Base-by-base conservation (phyloP, 1,140 invertebrate genomes). In the Conus betulinus region DNA sequence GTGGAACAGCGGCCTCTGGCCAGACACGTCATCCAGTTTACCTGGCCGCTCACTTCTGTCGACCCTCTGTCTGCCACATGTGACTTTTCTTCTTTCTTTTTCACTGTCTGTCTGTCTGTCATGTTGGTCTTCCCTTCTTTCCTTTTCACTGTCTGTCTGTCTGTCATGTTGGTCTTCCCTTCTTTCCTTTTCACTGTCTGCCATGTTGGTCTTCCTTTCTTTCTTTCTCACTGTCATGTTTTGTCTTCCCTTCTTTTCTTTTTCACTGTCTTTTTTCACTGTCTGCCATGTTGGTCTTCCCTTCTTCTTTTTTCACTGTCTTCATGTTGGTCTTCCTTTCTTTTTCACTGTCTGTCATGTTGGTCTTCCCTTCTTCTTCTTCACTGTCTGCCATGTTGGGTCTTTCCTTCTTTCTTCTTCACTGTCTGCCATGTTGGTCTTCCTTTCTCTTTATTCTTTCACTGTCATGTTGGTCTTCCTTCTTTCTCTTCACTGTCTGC, bases 41-140 rank as follows among this genome's bases (percentile, higher is more conserved):
- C 84, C 84, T 63, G n/a, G 57, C 27, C 15, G 27, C 63, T 39
- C 63, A 57, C 63, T 57, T 67, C 53, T 85, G n/a, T 71, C 67
- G 67, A 63, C 84, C 23, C 25, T 10, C 63, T n/a, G 11, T 63
- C 84, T 85, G 25, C 84, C 71, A 85, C 84, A n/a, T 85, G 63
- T 25, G 63, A 76, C 71, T 13, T 67, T 39, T 11, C 84, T 27
- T 51, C 84, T 27, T 51, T 39, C 67, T 25, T 39, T 25, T 23
- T 15, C 67, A n/a, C 71, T 57, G 8, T 23, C 57, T 25, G 23
- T 55, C 55, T 11, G 6, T 63, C 27, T 85, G n/a, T 15, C 39
- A 23, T 81, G 25, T 23, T 63, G 11, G 60, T 67, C 7, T 27
- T 5, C 60, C 23, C 7, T 11, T 11, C 39, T 39, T 39, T 39